These are phyloP conservation scores for Pseudorhiza aurosa DNA, from an alignment of 30 jellyfish, hydroid and myxozoan genomes.

Conservation along the genomic window DNA sequence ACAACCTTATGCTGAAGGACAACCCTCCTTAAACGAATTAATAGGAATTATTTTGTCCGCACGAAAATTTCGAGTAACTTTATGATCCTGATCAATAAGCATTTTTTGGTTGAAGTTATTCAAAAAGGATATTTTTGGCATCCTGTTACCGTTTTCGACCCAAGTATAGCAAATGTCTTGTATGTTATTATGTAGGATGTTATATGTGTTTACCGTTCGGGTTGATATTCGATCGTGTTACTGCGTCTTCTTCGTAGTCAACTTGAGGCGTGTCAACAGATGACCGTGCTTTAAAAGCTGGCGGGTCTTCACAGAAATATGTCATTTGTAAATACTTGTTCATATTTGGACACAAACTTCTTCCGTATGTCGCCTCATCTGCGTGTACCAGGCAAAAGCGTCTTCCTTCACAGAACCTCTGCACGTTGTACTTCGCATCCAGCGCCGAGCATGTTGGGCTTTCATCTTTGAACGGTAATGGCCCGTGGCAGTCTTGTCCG, in stretches of 20 bases:
- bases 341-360: conserved; percentile 91
- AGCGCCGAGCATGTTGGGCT: conserved; percentile 98
- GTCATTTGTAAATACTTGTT: conserved; percentile 83
- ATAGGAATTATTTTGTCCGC: too few species aligned
- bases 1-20: too few species aligned
- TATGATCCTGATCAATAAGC: too few species aligned
- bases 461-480: conserved; percentile 83
- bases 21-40: too few species aligned
- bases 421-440: conserved; percentile 91
- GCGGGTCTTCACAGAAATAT: conserved; percentile 78
- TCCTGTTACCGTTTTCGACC: too few species aligned
- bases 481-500: conserved; percentile 95
- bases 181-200: too few species aligned
- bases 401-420: conserved; percentile 84
- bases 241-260: conserved; percentile 95
- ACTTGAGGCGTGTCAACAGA: conserved; percentile 81
- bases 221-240: conserved; percentile 76
- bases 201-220: conserved; percentile 67
- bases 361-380: conserved; percentile 88
- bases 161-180: too few species aligned
- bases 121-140: too few species aligned
- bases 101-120: too few species aligned
- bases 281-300: conserved; percentile 58
- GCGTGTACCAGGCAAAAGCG: conserved; percentile 88
- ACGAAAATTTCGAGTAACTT: too few species aligned